phyloP scores from a whole-genome alignment of 1,140 invertebrate genomes.

The Ectropis grisescens region DNA sequence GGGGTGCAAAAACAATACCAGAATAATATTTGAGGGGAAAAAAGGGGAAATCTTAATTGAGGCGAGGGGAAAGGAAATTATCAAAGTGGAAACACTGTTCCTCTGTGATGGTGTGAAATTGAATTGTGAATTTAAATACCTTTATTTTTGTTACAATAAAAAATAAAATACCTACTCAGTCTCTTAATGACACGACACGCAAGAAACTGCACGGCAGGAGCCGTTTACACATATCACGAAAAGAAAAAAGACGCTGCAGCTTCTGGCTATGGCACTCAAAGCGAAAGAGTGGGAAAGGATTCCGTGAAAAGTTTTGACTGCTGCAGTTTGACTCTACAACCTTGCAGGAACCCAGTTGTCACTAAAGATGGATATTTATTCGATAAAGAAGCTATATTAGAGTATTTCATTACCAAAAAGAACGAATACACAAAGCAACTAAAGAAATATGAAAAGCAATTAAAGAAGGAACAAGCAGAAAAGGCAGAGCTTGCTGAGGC shows the following conservation, averaged over 20 bases:
- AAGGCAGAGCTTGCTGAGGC: constrained; percentile 73
- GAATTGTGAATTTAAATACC: no score
- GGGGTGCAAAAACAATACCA: no score
- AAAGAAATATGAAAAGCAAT: constrained; percentile 95
- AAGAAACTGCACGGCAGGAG: constrained; percentile 97
- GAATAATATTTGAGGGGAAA: no score
- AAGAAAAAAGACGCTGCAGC: constrained; percentile 95
- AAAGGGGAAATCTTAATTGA: no score
- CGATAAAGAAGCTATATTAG: constrained; percentile 97
- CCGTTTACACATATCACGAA: constrained; percentile 98
- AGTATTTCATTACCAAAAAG: constrained; percentile 97
- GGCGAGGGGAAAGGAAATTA: no score
- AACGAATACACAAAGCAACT: constrained; percentile 90
- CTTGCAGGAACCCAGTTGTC: constrained; percentile 90
- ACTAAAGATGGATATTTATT: constrained; percentile 94
- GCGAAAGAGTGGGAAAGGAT: constrained; percentile 92
- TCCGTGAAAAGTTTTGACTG: constrained; percentile 98
- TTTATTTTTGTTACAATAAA: no score
- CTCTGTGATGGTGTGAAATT: no score
- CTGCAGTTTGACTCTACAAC: constrained; percentile 96
- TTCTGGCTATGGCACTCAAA: constrained; percentile 92
- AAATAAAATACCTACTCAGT: no score
- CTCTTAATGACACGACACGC: constrained; percentile 97
- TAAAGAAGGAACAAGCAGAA: constrained; percentile 78
- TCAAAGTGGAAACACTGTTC: no score